Percentiles rank a stretch among this genome's conserved stretches.
Evolutionary conservation across 2,888 invertebrate genomes (phyloP).

Genomic region (Chymomyza fuscimana): DNA sequence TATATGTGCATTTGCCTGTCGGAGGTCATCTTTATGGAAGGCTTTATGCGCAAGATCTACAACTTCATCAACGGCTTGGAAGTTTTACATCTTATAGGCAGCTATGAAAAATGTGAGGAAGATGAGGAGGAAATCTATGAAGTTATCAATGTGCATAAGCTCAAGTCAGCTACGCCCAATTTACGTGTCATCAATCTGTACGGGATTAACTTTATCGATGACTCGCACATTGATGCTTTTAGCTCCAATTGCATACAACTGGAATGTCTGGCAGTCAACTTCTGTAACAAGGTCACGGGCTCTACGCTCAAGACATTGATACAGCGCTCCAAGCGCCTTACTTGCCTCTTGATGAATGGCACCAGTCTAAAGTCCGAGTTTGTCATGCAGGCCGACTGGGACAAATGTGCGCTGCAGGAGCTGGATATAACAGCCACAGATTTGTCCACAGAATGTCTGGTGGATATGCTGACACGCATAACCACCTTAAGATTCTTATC

Average conservation of each 20-base stretch:
- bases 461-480: slow-evolving; percentile 93
- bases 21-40: slow-evolving; percentile 99
- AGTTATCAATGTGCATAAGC: slow-evolving; percentile 98
- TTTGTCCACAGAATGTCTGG: slow-evolving; percentile 94
- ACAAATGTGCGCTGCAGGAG: slow-evolving; percentile 95
- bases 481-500: slow-evolving; percentile 93
- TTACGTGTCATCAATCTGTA: slow-evolving; percentile 98
- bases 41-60: slow-evolving; percentile 99
- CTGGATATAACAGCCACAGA: slow-evolving; percentile 98
- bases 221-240: slow-evolving; percentile 99
- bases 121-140: slow-evolving; percentile 99
- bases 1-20: slow-evolving; percentile 98
- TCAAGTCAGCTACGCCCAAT: slow-evolving; percentile 99
- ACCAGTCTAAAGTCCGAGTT: slow-evolving; percentile 96
- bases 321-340: slow-evolving; percentile 94
- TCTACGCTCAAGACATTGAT: slow-evolving; percentile 96
- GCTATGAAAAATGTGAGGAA: slow-evolving; percentile 98
- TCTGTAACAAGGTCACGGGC: slow-evolving; percentile 97
- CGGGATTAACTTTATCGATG: slow-evolving; percentile 98
- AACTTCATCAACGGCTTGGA: slow-evolving; percentile 99
- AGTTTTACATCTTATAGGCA: slow-evolving; percentile 96
- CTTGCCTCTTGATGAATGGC: slow-evolving; percentile 96
- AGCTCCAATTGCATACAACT: slow-evolving; percentile 97
- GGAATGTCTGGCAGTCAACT: slow-evolving; percentile 98
- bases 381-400: slow-evolving; percentile 98